Evolutionary conservation across 2,888 invertebrate species (phyloP).

Genomic region (Stegophylla sp.): DNA sequence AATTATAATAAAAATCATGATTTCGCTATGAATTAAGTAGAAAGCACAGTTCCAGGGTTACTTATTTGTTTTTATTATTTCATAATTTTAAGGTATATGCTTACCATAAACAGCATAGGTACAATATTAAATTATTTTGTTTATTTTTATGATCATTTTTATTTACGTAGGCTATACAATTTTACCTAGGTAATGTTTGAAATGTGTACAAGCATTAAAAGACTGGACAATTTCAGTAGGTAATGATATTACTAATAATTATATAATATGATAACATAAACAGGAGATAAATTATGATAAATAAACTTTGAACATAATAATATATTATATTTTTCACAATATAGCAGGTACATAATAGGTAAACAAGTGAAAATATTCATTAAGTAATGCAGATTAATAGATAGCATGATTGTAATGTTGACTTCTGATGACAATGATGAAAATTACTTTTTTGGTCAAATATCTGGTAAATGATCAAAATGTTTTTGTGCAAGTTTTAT

Average conservation of each 20-base stretch:
- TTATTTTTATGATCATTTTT: too few relatives aligned
- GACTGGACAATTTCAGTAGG: neutral
- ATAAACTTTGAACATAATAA: conserved; percentile 23
- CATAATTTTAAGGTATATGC: too few relatives aligned
- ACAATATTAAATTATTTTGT: too few relatives aligned
- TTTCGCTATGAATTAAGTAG: too few relatives aligned
- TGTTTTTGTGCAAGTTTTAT: conserved; percentile 65
- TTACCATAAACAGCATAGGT: too few relatives aligned
- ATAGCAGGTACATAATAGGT: conserved; percentile 43
- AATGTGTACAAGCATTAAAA: neutral
- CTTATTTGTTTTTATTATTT: too few relatives aligned
- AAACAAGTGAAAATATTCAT: conserved; percentile 14
- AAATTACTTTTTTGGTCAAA: conserved; percentile 68
- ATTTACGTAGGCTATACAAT: too few relatives aligned
- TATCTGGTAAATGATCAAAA: conserved; percentile 77
- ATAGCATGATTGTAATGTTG: neutral
- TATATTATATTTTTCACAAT: conserved; percentile 37
- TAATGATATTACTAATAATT: neutral
- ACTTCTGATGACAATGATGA: neutral
- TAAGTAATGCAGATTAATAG: neutral
- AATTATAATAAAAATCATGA: too few relatives aligned
- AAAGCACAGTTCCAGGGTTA: too few relatives aligned
- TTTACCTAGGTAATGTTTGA: too few relatives aligned
- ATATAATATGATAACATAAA: conserved; percentile 8
- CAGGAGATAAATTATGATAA: conserved; percentile 14